Base-by-base conservation (phyloP, 1,140 invertebrate genomes). In the Centruroides vittatus region DNA sequence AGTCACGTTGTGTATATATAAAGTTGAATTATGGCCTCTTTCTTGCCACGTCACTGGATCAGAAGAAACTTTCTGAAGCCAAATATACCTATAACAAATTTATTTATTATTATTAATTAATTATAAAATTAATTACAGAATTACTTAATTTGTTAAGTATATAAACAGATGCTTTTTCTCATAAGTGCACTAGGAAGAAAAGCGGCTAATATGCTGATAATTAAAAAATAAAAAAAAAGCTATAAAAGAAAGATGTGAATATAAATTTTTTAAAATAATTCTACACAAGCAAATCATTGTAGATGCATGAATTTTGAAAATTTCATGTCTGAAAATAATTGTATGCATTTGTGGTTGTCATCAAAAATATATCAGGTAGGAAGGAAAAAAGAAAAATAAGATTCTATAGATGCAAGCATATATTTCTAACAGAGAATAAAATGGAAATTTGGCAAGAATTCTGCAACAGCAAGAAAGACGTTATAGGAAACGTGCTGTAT, bases 1-100 rank as follows among this genome's bases (percentile, higher is more conserved):
- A 3, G 61, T 66, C 13, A 63, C 66, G 41, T 67, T 67, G 35
- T 61, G 55, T 10, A 67, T 63, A 55, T 51, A 58, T 41, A 67
- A 61, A 11, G 64, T 66, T 5, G 66, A 61, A n/a, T 67, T 63
- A 47, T 55, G 59, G 3, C 65, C 66, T 13, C 65, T 34, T 9
- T 65, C 61, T 51, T 64, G 61, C 66, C 66, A 67, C 5, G 63
- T 54, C 1, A 59, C 58, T 8, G 55, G 50, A 48, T 64, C 65
- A 10, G 61, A 59, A 36, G 11, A 10, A 13, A 65, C 60, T 49
- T 59, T 58, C 34, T 67, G 66, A 6, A 67, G 46, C 66, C 66
- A 68, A 3, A 58, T 58, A 53, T 65, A 65, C 41, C 64, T 65
- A 34, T n/a, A 52, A 47, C n/a, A 53, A 36, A 11, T 35, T 11